Evolutionary conservation across 1,140 invertebrate genomes (phyloP), one percentile per base, ranked within the genome.

Genomic region (Propsilocerus akamusi): DNA sequence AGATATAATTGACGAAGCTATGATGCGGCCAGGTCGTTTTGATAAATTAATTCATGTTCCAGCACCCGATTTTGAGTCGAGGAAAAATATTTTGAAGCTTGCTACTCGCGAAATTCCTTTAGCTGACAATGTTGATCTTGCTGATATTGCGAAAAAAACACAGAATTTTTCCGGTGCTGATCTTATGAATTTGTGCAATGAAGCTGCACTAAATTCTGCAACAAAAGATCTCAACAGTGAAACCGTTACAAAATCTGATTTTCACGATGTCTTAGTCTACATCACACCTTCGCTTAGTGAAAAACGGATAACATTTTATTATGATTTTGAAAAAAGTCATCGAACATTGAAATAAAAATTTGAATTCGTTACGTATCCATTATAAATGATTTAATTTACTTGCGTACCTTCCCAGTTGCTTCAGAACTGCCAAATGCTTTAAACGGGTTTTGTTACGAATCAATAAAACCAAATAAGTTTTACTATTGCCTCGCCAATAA

Each of bases 151-250:
- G 1, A 54, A 58, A 1, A 60, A 52, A 46, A 86, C 83, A 1
- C 67, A 77, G 25, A 64, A 68, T 17, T 87, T 75, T 62, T 87
- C 86, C 4, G 86, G 86, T 20, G 86, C 86, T 14, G 86, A 91
- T 62, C 59, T 86, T 32, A 71, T 78, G 51, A 76, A 75, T 57
- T 57, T 87, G 0, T 83, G 81, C 57, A 74, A 76, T 53, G 80
- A 84, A 63, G 83, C 84, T 14, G 83, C 76, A 14, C 61, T 86
- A 25, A 59, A 67, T 52, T 80, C 83, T 46, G 71, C 74, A 49
- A 68, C 69, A 47, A 70, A 74, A 34, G 66, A 76, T 51, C 67
- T 77, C 25, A 51, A 70, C 46, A 62, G 59, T 7, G 50, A 58
- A 5, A 47, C 53, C 20, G 68, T 83, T 2, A 56, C 57, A 23